phyloP scores from a whole-genome alignment of 2,113 vertebrate genomes.

The Crotalus tigris region DNA sequence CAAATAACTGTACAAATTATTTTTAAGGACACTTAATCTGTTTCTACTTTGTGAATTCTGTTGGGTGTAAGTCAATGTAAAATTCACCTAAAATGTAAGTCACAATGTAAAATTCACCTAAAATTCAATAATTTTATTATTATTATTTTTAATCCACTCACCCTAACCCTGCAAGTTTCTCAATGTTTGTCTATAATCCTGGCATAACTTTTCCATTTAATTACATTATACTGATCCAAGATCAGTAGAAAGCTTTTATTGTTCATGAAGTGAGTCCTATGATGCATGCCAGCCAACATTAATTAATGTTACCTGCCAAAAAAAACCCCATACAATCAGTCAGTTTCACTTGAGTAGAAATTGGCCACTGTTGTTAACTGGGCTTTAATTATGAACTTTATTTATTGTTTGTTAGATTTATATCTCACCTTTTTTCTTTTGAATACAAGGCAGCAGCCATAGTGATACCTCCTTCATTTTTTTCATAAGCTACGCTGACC shows the following conservation, averaged over 20 bases:
- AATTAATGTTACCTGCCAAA: background rate
- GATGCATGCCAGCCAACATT: background rate
- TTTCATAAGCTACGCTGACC: background rate
- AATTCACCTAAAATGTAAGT: background rate
- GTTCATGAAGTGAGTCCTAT: background rate
- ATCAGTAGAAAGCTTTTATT: background rate
- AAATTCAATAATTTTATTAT: background rate
- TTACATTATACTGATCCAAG: background rate
- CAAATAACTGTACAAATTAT: background rate
- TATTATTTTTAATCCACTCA: background rate
- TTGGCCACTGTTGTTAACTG: background rate
- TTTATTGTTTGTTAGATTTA: background rate
- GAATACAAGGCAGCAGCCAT: background rate
- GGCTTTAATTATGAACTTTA: background rate
- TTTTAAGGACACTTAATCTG: background rate
- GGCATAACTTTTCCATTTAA: background rate
- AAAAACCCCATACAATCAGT: background rate
- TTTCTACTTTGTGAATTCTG: background rate
- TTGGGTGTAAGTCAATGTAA: background rate
- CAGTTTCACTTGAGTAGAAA: background rate
- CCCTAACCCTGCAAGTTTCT: background rate
- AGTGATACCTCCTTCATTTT: background rate
- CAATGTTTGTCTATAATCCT: background rate
- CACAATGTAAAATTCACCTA: conserved; percentile 1
- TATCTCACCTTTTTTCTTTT: background rate